Percentiles rank a stretch among this genome's conserved stretches.
Evolutionary conservation across 2,888 invertebrate species (phyloP).

Genomic region (Drepana falcataria): DNA sequence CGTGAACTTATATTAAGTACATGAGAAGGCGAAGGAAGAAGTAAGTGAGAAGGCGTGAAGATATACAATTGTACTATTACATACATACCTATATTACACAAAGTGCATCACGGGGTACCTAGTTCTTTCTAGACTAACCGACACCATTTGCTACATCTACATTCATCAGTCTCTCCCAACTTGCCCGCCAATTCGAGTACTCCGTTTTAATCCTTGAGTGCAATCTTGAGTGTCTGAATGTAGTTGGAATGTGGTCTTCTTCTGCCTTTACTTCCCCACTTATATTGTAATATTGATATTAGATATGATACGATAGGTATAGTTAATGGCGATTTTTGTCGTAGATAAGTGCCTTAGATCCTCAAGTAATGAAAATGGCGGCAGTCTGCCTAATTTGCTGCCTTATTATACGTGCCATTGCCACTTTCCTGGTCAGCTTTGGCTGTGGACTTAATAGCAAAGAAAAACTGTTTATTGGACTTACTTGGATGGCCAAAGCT

Average conservation of each 20-base stretch:
- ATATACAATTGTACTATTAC: conserved; percentile 11
- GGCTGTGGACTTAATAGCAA: conserved; percentile 86
- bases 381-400: conserved; percentile 81
- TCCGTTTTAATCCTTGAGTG: too few species aligned
- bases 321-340: conserved; percentile 8
- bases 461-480: conserved; percentile 89
- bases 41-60: not conserved
- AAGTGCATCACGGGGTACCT: too few species aligned
- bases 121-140: too few species aligned
- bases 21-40: too few species aligned
- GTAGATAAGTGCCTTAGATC: conserved; percentile 78
- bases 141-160: too few species aligned
- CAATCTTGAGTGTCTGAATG: not conserved
- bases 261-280: not conserved
- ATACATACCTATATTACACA: too few species aligned
- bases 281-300: too few species aligned
- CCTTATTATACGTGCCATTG: conserved; percentile 77
- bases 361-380: conserved; percentile 81
- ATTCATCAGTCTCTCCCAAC: too few species aligned
- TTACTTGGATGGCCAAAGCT: conserved; percentile 93
- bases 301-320: too few species aligned
- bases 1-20: too few species aligned
- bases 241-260: not conserved
- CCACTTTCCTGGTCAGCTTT: conserved; percentile 81
- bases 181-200: too few species aligned